Conservation (phyloP, 1,140 invertebrate species). For the Sitodiplosis mosellana region DNA sequence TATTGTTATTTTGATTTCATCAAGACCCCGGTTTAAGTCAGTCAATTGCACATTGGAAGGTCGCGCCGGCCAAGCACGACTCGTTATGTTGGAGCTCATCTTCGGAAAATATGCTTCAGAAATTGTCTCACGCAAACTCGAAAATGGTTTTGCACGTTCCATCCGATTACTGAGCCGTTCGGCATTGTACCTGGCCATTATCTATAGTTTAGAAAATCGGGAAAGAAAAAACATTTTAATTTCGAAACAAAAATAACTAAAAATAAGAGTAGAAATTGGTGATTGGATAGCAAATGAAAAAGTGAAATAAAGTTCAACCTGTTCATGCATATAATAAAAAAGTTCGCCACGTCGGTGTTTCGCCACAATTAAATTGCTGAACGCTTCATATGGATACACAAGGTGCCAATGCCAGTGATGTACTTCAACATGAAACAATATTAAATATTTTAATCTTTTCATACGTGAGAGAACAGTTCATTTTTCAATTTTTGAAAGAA, state of each 20-base stretch:
- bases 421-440: constrained; percentile 36
- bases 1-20: constrained; percentile 41
- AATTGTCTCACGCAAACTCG: constrained; percentile 40
- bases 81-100: constrained; percentile 42
- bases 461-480: not conserved
- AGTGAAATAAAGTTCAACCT: constrained; percentile 27
- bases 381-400: constrained; percentile 50
- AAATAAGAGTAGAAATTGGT: no score
- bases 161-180: constrained; percentile 46
- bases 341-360: constrained; percentile 55
- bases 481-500: no score
- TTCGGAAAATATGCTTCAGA: constrained; percentile 53
- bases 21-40: constrained; percentile 38
- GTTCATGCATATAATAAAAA: constrained; percentile 65
- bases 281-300: no score
- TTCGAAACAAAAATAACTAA: no score
- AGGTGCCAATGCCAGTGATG: constrained; percentile 77
- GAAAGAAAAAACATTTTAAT: no score
- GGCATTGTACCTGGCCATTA: constrained; percentile 39
- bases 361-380: constrained; percentile 32
- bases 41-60: constrained; percentile 34
- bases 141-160: constrained; percentile 33
- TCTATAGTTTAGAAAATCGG: not conserved
- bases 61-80: constrained; percentile 40
- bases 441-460: constrained; percentile 19